Conservation (phyloP, 2,113 vertebrate species). For the Oryzias woworae region DNA sequence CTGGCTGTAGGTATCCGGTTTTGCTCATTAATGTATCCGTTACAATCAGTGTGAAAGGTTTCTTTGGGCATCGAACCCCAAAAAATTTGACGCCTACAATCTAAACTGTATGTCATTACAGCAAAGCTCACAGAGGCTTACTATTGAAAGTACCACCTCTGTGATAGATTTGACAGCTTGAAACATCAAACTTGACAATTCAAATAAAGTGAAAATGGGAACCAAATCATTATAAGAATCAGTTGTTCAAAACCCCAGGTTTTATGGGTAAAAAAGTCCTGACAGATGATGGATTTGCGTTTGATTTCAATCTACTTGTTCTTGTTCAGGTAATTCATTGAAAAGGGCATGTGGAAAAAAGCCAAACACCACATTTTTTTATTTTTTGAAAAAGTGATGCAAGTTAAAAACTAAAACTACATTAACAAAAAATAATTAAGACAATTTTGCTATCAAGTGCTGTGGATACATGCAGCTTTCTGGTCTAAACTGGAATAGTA, state of each 20-base stretch:
- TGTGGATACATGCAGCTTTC: too few relatives aligned
- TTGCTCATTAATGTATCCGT: not conserved
- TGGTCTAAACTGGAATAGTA: too few relatives aligned
- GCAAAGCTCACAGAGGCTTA: conserved; percentile 18
- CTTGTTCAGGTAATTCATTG: not conserved
- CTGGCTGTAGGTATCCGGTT: not conserved
- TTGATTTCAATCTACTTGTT: not conserved
- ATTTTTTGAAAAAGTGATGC: too few relatives aligned
- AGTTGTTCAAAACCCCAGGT: conserved; percentile 21
- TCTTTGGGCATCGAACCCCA: conserved; percentile 14
- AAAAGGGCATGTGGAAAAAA: not conserved
- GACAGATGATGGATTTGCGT: not conserved
- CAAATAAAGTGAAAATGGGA: too few relatives aligned
- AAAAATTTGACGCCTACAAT: conserved; percentile 31
- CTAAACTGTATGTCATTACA: conserved; percentile 22
- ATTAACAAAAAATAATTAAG: too few relatives aligned
- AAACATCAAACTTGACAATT: too few relatives aligned
- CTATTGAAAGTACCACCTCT: not conserved
- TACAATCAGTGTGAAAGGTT: not conserved
- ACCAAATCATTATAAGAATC: too few relatives aligned
- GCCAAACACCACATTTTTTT: not conserved
- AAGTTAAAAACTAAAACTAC: too few relatives aligned
- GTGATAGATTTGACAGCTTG: too few relatives aligned
- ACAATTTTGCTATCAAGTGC: too few relatives aligned
- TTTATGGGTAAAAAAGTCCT: not conserved